A percentile compares a stretch with the other conserved stretches of the same genome.
These are phyloP conservation scores for Mesitornis unicolor DNA, from an alignment of 2,113 vertebrate species.

Conservation along the genomic window DNA sequence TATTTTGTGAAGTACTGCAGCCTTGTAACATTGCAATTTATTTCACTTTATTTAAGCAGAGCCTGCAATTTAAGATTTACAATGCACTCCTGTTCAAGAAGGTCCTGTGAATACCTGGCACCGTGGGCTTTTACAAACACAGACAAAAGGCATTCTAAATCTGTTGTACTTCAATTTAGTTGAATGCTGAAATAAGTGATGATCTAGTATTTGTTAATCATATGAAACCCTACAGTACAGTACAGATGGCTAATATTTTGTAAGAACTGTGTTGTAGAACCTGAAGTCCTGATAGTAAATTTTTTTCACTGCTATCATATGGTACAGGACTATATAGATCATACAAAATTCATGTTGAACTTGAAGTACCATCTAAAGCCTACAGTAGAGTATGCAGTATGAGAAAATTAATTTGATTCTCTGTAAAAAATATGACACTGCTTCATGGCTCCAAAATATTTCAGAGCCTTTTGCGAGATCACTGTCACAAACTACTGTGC, in stretches of 20 bases:
- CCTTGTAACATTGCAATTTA: background rate
- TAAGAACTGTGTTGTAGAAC: background rate
- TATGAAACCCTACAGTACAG: background rate
- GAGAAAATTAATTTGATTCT: background rate
- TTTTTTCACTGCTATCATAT: background rate
- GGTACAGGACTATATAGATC: background rate
- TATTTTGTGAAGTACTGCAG: background rate
- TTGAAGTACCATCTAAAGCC: background rate
- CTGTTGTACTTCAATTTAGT: background rate
- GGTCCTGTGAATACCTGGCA: background rate
- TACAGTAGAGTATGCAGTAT: background rate
- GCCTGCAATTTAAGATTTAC: background rate
- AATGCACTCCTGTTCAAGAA: background rate
- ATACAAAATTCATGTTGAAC: background rate
- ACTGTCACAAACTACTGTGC: background rate
- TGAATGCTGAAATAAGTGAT: background rate
- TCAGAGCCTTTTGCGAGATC: background rate
- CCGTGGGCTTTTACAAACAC: background rate
- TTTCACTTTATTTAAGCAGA: background rate
- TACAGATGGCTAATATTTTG: background rate
- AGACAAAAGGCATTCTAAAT: background rate
- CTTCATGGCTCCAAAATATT: background rate
- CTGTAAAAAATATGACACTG: background rate
- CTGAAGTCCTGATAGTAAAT: background rate
- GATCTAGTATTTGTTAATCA: background rate